These are phyloP conservation scores for Bombus huntii DNA, from an alignment of 1,140 invertebrate genomes.

Conservation along the genomic window DNA sequence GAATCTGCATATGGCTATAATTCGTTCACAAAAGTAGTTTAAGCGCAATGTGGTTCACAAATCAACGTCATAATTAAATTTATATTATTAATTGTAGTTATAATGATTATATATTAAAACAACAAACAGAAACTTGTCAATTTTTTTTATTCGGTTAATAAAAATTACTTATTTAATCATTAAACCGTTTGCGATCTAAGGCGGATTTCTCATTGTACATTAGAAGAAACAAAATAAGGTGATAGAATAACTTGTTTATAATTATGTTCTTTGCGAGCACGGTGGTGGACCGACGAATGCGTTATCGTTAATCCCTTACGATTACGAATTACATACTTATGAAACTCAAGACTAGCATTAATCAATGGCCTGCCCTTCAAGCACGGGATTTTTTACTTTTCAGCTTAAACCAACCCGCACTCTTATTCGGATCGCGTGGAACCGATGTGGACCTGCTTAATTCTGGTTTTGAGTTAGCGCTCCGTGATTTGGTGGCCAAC, in stretches of 20 bases:
- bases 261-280: slow-evolving; percentile 25
- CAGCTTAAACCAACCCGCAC: slow-evolving; percentile 88
- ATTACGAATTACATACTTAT: slow-evolving; percentile 74
- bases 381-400: slow-evolving; percentile 85
- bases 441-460: slow-evolving; percentile 86
- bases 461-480: slow-evolving; percentile 79
- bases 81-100: slow-evolving; percentile 29
- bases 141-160: slow-evolving; percentile 52
- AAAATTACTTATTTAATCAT: slow-evolving; percentile 38
- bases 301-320: slow-evolving; percentile 46
- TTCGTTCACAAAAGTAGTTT: neutral
- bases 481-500: slow-evolving; percentile 80
- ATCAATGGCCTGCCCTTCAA: slow-evolving; percentile 80
- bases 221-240: slow-evolving; percentile 41
- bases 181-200: slow-evolving; percentile 4
- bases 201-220: slow-evolving; percentile 29
- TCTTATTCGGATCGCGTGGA: slow-evolving; percentile 87
- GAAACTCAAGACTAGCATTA: slow-evolving; percentile 82
- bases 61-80: slow-evolving; percentile 6
- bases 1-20: slow-evolving; percentile 16
- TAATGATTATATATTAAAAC: slow-evolving; percentile 28
- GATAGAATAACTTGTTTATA: slow-evolving; percentile 36
- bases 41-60: neutral
- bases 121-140: neutral
- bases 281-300: slow-evolving; percentile 17